Evolutionary conservation across 2,113 vertebrate genomes (phyloP).

Genomic region (Nansenia antarctica): DNA sequence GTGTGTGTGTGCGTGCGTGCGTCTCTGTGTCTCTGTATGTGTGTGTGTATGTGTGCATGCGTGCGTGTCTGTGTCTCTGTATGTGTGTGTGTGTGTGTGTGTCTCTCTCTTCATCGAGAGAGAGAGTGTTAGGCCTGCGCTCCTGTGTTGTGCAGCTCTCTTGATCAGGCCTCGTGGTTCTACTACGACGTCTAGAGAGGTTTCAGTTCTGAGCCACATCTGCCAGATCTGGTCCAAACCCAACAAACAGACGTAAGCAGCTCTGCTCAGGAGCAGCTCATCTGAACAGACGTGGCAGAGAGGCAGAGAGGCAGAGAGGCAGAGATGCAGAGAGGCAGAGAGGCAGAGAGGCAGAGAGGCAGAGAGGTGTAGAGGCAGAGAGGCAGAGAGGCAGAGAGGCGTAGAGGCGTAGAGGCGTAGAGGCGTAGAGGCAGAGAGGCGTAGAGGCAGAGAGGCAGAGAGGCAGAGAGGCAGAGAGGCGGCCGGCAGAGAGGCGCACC

Average conservation of each 20-base stretch:
- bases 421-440: neutral
- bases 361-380: too few relatives aligned
- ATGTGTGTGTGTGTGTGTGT: conserved; percentile 7
- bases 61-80: conserved; percentile 4
- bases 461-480: neutral
- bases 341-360: conserved; percentile 34
- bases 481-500: neutral
- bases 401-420: too few relatives aligned
- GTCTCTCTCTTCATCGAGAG: neutral
- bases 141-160: neutral
- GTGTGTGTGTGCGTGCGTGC: neutral
- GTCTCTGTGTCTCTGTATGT: neutral
- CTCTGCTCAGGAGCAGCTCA: too few relatives aligned
- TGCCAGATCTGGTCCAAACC: too few relatives aligned
- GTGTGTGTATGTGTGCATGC: conserved; percentile 13
- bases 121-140: neutral
- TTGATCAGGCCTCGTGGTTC: too few relatives aligned
- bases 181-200: too few relatives aligned
- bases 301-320: neutral
- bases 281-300: conserved; percentile 23
- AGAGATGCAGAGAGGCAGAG: conserved; percentile 54
- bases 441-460: neutral
- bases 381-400: neutral
- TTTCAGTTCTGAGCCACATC: too few relatives aligned
- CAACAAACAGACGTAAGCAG: too few relatives aligned